These are phyloP conservation scores for Scrobipalpa costella DNA, from an alignment of 2,888 invertebrate genomes.

Conservation along the genomic window DNA sequence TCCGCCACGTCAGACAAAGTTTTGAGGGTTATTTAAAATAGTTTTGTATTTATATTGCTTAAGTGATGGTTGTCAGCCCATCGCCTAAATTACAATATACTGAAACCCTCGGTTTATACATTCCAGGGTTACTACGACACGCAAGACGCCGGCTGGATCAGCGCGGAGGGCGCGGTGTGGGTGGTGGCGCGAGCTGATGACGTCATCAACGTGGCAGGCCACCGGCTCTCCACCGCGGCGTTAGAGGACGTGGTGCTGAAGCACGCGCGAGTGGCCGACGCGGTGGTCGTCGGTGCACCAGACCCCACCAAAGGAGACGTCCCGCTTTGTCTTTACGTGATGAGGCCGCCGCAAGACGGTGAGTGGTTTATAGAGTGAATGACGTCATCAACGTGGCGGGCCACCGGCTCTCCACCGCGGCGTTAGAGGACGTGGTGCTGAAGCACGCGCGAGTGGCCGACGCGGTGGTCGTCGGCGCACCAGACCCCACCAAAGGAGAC, in stretches of 20 bases:
- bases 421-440: slow-evolving; percentile 93
- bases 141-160: slow-evolving; percentile 95
- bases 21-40: too few species aligned
- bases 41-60: too few species aligned
- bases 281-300: slow-evolving; percentile 94
- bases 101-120: too few species aligned
- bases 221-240: slow-evolving; percentile 93
- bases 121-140: slow-evolving; percentile 95
- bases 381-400: slow-evolving; percentile 93
- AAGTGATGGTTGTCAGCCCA: too few species aligned
- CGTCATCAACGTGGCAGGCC: slow-evolving; percentile 97
- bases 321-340: slow-evolving; percentile 92
- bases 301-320: slow-evolving; percentile 95
- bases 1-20: too few species aligned
- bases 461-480: slow-evolving; percentile 94
- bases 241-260: slow-evolving; percentile 94
- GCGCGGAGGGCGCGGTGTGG: slow-evolving; percentile 91
- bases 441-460: slow-evolving; percentile 93
- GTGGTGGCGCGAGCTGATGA: slow-evolving; percentile 96
- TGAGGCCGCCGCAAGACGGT: slow-evolving; percentile 81
- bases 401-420: slow-evolving; percentile 93
- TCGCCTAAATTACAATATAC: too few species aligned
- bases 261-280: slow-evolving; percentile 93
- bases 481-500: slow-evolving; percentile 94
- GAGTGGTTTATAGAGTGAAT: slow-evolving; percentile 53